A percentile compares a stretch with the other conserved stretches of the same genome.
Evolutionary conservation across 1,140 invertebrate genomes (phyloP).

Genomic region (Ceratina australensis): DNA sequence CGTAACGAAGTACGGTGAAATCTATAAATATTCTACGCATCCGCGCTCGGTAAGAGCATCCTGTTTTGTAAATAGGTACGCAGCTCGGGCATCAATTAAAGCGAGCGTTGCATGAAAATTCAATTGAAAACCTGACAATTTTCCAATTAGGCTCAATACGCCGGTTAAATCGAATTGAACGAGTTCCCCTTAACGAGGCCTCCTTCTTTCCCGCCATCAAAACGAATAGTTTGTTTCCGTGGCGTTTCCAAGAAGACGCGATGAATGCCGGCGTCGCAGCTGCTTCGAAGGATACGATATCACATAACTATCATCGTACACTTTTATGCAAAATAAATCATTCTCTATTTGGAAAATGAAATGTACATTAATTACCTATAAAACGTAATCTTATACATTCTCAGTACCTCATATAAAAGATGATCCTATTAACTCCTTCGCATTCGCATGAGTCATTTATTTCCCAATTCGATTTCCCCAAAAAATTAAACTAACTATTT

Average conservation of each 20-base stretch:
- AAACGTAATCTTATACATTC: too few relatives aligned
- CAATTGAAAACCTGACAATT: conserved; percentile 48
- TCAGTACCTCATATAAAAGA: too few relatives aligned
- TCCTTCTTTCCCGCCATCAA: conserved; percentile 31
- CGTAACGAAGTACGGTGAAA: background rate
- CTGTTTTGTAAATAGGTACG: background rate
- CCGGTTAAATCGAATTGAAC: conserved; percentile 42
- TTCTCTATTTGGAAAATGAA: too few relatives aligned
- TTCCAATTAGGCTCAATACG: conserved; percentile 46
- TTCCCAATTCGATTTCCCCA: too few relatives aligned
- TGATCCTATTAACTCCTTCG: too few relatives aligned
- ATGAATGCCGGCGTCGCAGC: background rate
- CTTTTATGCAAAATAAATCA: too few relatives aligned
- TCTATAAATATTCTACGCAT: background rate
- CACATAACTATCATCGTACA: too few relatives aligned
- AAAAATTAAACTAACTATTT: too few relatives aligned
- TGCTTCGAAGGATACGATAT: too few relatives aligned
- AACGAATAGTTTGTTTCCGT: conserved; percentile 34
- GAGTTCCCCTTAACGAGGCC: conserved; percentile 29
- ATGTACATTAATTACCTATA: too few relatives aligned
- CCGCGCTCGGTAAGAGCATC: background rate
- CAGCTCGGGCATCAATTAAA: conserved; percentile 26
- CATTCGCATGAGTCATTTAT: too few relatives aligned
- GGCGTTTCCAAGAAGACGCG: conserved; percentile 44
- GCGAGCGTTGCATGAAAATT: conserved; percentile 40